Evolutionary conservation across 2,888 invertebrate species (phyloP).

Genomic region (Eupithecia insigniata): DNA sequence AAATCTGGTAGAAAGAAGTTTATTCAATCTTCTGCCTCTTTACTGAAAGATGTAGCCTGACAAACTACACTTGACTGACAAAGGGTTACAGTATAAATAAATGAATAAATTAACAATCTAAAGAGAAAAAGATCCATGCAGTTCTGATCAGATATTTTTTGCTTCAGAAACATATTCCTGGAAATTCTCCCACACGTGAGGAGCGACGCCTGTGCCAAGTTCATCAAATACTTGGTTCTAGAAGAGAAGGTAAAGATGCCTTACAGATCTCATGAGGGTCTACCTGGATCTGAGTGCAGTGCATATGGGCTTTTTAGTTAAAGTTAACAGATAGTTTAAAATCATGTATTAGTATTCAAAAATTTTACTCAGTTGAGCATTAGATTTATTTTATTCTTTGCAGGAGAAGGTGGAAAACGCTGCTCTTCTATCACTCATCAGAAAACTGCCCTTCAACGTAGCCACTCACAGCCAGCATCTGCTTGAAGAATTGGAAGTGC

Average conservation of each 20-base stretch:
- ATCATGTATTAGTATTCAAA: too few relatives aligned
- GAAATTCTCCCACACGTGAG: conserved; percentile 89
- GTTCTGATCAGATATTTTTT: background rate
- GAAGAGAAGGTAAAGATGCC: conserved; percentile 69
- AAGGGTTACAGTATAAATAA: too few relatives aligned
- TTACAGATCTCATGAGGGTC: background rate
- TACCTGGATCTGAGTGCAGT: too few relatives aligned
- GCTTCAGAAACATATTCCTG: conserved; percentile 86
- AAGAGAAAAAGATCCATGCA: too few relatives aligned
- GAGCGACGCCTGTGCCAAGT: conserved; percentile 86
- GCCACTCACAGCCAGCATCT: conserved; percentile 80
- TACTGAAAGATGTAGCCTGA: too few relatives aligned
- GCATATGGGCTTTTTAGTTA: too few relatives aligned
- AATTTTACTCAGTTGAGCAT: too few relatives aligned
- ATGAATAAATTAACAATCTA: too few relatives aligned
- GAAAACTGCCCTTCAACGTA: conserved; percentile 88
- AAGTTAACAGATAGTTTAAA: too few relatives aligned
- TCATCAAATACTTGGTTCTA: conserved; percentile 86
- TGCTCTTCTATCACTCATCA: conserved; percentile 86
- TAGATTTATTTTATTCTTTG: conserved; percentile 34
- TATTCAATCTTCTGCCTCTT: too few relatives aligned
- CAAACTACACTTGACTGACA: too few relatives aligned
- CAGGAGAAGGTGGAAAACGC: conserved; percentile 85
- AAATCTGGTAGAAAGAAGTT: too few relatives aligned
- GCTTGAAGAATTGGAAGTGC: conserved; percentile 83